Conservation (phyloP, 2,113 vertebrate species). For the Oceanodroma tethys region DNA sequence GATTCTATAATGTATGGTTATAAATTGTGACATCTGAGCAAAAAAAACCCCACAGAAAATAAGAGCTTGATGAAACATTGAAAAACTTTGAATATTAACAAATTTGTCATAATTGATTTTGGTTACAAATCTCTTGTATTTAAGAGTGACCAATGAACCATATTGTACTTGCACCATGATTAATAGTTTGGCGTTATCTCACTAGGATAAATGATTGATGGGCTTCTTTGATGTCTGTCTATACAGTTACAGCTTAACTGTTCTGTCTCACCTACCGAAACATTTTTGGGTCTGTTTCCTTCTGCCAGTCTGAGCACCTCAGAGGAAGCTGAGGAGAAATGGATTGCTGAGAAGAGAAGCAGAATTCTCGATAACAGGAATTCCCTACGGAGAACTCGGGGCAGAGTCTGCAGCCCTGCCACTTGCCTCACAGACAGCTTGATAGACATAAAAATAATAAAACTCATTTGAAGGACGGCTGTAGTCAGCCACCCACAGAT, state of each 20-base stretch:
- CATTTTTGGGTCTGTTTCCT: neutral
- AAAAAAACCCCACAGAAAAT: neutral
- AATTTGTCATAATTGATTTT: neutral
- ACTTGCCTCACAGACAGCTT: neutral
- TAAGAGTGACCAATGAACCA: neutral
- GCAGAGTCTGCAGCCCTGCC: neutral
- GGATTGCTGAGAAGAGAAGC: neutral
- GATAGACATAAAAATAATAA: neutral
- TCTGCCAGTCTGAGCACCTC: neutral
- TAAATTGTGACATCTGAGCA: neutral
- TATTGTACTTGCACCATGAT: no score
- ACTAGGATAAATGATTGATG: neutral
- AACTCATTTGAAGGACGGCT: neutral
- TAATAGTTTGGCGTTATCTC: neutral
- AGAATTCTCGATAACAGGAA: neutral
- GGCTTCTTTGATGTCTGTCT: neutral
- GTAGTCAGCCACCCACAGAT: neutral
- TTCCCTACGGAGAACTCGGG: neutral
- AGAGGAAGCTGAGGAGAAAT: neutral
- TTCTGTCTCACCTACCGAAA: neutral
- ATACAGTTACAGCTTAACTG: neutral
- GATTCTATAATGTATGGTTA: neutral
- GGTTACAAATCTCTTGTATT: neutral
- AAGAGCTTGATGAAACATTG: neutral
- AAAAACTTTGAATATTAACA: neutral